Base-by-base conservation (phyloP, 2,888 invertebrate genomes). In the Synergus umbraculus region DNA sequence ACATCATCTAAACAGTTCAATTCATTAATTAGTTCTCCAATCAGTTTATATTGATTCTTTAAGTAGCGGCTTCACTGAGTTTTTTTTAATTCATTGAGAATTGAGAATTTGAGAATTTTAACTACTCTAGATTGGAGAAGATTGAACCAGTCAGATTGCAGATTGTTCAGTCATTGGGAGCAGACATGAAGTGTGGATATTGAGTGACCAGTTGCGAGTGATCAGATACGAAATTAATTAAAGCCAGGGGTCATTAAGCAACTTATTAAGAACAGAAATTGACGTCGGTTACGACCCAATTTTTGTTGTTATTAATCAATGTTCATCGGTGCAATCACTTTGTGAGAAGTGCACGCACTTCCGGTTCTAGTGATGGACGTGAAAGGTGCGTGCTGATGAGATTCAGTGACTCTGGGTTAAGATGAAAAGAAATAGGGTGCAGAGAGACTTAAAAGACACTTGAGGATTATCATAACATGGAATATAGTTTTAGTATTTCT, bases 311-410 rank as follows among this genome's bases (percentile, higher is more conserved):
- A 41, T 73, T 37, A 73, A 73, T 73, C 49, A 73, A 54, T 54
- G 73, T 49, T 69, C 29, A 49, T 15, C 46, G 22, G 49, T 37
- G 65, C 41, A 43, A 8, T 13, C 2, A 66, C 13, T n/a, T 43
- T 41, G 65, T 69, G 15, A 29, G 15, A 69, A 49, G 29, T 13
- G 46, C 73, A 73, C 29, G 69, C 58, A 22, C 80, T 84, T 84
- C 83, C 83, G 83, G 82, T 49, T 69, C 49, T 69, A 69, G 41
- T 43, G 41, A 66, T 66, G 65, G 41, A 66, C 65, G 43, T 66
- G 65, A 66, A 66, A 66, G 65, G 41, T 60, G 60, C 60, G 60
- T 60, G 67, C 44, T 29, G 44, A 46, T 49, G 49, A 69, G 46
- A 46, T 69, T 46, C 46, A 69, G 69, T 69, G 69, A 69, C 22